Base-by-base conservation (phyloP, 2,797 vertebrate species). In the Gallinago nigripennis region DNA sequence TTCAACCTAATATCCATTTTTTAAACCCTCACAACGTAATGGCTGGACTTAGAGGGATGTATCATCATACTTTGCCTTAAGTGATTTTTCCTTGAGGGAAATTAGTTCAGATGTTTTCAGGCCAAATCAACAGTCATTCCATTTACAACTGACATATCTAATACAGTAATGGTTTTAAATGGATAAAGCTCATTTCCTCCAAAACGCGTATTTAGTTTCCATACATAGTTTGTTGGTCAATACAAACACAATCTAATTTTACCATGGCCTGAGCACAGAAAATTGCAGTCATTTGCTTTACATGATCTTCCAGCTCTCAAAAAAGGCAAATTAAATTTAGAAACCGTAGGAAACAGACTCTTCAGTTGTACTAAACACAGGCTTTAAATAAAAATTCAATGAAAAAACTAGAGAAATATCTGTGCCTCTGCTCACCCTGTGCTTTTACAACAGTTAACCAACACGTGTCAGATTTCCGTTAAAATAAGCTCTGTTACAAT, bases 141-240 rank as follows among this genome's bases (percentile, higher is more conserved):
- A 79, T 86, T 94, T 92, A 79, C 53, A 92, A 96, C 10, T 86
- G 89, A 76, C 85, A 76, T 63, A 78, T 76, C 76, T 94, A 94
- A 94, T 94, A 92, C 80, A 94, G 92, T 95, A 96, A 96, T 96
- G 85, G 82, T 72, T 90, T 94, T 24, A 93, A 94, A 93, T 60
- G 39, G 72, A 89, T 48, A 81, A 92, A 90, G 70, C 69, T 79
- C 60, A 93, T 95, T 97, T 96, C 87, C 92, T 91, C 76, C 58
- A 86, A 93, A 97, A 92, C 65, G 90, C 30, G 33, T 72, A 81
- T 81, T 94, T 78, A 58, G 63, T 86, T 96, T 90, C 84, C 65
- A 92, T 84, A 73, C 51, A 77, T 56, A 86, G 60, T 83, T 92
- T 95, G 57, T 58, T 88, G 46, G 72, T 97, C 95, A 94, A 88